phyloP scores from a whole-genome alignment of 2,113 vertebrate species.

The Neopipo cinnamomea region DNA sequence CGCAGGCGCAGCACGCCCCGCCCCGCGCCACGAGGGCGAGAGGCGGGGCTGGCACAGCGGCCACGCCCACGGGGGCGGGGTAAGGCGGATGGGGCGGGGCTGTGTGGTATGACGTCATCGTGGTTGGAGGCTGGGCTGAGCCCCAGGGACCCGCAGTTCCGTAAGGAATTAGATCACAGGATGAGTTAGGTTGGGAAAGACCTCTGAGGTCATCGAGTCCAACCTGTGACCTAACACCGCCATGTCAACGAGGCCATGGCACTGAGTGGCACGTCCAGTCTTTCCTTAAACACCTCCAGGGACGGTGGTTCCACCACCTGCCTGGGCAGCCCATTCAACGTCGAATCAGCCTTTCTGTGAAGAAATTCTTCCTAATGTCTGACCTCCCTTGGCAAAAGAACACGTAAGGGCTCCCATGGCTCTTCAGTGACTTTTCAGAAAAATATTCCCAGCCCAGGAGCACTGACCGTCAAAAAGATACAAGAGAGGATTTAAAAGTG shows the following conservation, averaged over 20 bases:
- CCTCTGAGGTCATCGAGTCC: neutral
- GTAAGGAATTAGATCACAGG: rapidly evolving
- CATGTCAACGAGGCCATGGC: neutral
- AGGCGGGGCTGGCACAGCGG: rapidly evolving
- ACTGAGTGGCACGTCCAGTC: neutral
- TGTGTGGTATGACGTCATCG: rapidly evolving
- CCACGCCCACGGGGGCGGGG: rapidly evolving
- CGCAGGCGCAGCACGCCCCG: conserved; percentile 24
- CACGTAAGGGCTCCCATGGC: rapidly evolving
- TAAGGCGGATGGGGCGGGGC: rapidly evolving
- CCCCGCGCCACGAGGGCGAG: conserved; percentile 44
- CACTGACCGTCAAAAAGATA: rapidly evolving
- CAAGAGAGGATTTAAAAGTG: rapidly evolving
- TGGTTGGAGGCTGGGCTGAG: rapidly evolving
- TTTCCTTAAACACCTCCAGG: neutral
- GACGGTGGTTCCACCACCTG: no score
- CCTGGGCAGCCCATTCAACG: neutral
- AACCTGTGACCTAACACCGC: neutral
- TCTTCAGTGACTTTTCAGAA: neutral
- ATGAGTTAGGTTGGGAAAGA: neutral
- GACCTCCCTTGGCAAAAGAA: neutral
- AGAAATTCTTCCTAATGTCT: neutral
- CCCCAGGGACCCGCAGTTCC: rapidly evolving
- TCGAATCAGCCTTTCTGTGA: no score
- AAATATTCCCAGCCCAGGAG: neutral